Conservation (phyloP, 2,888 invertebrate genomes). For the Aphrophora alni region DNA sequence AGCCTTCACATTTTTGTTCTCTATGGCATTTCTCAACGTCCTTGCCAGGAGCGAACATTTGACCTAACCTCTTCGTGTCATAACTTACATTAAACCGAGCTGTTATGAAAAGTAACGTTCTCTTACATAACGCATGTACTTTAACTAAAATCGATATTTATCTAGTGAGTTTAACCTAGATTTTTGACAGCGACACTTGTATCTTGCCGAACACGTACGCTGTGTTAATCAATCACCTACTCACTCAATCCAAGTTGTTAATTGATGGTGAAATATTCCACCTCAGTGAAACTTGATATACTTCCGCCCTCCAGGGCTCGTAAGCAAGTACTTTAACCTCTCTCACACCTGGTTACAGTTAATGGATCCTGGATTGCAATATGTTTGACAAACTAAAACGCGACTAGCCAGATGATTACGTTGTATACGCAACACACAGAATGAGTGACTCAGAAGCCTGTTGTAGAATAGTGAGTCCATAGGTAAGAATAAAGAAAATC, state of each 20-base stretch:
- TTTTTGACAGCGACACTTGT: constrained; percentile 6
- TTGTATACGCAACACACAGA: too few relatives aligned
- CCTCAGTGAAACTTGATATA: not conserved
- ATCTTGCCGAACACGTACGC: not conserved
- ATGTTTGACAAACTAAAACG: too few relatives aligned
- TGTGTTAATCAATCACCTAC: not conserved
- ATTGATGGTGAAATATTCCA: not conserved
- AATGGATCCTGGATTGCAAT: too few relatives aligned
- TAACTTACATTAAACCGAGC: not conserved
- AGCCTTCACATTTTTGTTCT: too few relatives aligned
- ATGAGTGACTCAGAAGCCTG: too few relatives aligned
- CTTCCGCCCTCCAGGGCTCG: not conserved
- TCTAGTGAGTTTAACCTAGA: not conserved
- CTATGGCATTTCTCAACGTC: not conserved
- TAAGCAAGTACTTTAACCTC: not conserved
- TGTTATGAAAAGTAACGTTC: not conserved
- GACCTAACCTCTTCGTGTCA: not conserved
- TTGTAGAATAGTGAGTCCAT: too few relatives aligned
- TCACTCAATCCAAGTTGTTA: not conserved
- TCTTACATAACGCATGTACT: not conserved
- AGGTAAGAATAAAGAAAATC: too few relatives aligned
- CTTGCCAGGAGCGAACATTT: not conserved
- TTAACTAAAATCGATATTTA: constrained; percentile 2
- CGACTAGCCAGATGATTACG: too few relatives aligned
- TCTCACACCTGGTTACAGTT: not conserved